Conservation (phyloP, 2,888 invertebrate genomes). For the Diloba caeruleocephala region DNA sequence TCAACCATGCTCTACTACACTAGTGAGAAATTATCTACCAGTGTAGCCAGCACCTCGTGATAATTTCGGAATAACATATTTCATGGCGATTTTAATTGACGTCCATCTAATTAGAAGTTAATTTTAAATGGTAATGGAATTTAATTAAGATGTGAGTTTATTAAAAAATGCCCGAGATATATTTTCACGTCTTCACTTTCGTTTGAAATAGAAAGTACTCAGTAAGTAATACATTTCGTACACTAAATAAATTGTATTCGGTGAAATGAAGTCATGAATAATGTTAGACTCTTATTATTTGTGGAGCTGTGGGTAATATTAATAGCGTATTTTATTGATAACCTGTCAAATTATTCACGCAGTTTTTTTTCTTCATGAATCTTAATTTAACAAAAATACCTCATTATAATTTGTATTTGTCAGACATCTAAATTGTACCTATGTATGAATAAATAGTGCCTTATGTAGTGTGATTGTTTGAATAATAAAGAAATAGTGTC, state of each 20-base stretch:
- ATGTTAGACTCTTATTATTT: constrained; percentile 11
- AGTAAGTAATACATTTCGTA: constrained; percentile 38
- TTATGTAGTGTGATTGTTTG: no score
- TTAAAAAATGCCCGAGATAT: constrained; percentile 17
- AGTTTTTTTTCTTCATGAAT: background rate
- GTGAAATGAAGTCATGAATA: constrained; percentile 38
- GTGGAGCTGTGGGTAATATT: constrained; percentile 1
- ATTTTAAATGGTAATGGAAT: constrained; percentile 40
- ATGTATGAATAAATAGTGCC: no score
- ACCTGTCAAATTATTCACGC: background rate
- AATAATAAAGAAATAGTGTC: no score
- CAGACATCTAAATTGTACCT: no score
- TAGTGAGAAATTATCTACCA: constrained; percentile 34
- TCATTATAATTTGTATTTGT: no score
- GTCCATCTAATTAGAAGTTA: constrained; percentile 29
- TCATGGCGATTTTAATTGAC: constrained; percentile 45
- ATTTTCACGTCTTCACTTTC: constrained; percentile 46
- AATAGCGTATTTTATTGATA: background rate
- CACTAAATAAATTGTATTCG: constrained; percentile 35
- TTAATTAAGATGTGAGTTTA: constrained; percentile 21
- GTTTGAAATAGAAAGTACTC: constrained; percentile 55
- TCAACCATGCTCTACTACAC: constrained; percentile 45
- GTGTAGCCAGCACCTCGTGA: constrained; percentile 18
- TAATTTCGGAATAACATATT: constrained; percentile 25
- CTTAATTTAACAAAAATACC: no score